Percentiles rank a stretch among this genome's conserved stretches.
Conservation (phyloP, 2,113 vertebrate genomes). For the Nanger granti region DNA sequence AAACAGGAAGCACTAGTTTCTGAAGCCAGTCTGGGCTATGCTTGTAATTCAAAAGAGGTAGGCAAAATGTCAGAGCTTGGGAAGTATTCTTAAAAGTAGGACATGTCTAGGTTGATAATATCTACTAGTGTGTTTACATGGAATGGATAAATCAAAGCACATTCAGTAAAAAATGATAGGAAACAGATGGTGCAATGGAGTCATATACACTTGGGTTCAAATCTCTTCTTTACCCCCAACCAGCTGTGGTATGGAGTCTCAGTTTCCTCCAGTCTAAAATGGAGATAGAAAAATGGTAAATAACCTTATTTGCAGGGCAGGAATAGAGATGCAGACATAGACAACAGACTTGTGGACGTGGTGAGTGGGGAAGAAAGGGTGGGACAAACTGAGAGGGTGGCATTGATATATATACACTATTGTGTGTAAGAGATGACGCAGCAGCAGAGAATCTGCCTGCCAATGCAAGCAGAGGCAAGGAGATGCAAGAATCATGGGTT, state of each 20-base stretch:
- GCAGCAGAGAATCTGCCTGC: neutral
- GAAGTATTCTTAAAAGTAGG: conserved; percentile 7
- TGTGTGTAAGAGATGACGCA: neutral
- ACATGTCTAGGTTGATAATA: neutral
- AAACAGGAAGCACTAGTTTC: conserved; percentile 16
- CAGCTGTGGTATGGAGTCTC: neutral
- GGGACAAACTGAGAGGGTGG: neutral
- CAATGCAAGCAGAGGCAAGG: neutral
- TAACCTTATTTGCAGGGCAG: neutral
- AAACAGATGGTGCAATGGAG: neutral
- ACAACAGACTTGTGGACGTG: neutral
- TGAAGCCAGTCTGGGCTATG: neutral
- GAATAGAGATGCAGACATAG: neutral
- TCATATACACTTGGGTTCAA: neutral
- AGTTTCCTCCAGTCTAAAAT: neutral
- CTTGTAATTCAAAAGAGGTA: neutral
- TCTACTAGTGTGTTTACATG: neutral
- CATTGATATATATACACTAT: neutral
- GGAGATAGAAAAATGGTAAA: neutral
- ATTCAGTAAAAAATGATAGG: neutral
- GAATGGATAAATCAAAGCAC: conserved; percentile 3
- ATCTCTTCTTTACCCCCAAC: neutral
- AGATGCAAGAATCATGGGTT: neutral
- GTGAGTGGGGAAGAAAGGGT: neutral
- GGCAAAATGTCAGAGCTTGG: neutral